Conservation (phyloP, 2,888 invertebrate genomes). For the Trissolcus brochymenae region DNA sequence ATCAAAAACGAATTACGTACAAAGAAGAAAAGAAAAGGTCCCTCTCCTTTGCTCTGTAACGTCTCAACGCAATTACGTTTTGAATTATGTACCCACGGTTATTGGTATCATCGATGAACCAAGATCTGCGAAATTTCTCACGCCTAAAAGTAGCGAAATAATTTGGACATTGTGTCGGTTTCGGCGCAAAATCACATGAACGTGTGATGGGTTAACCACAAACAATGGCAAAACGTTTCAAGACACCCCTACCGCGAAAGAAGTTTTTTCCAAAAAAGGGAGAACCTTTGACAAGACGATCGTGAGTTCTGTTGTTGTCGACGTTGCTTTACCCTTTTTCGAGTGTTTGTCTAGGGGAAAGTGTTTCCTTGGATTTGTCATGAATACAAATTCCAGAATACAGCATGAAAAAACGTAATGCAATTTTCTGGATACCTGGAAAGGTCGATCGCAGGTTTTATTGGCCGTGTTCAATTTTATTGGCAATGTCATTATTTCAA, state of each 20-base stretch:
- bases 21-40: background rate
- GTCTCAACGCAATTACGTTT: slow-evolving; percentile 65
- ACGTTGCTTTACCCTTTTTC: slow-evolving; percentile 35
- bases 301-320: slow-evolving; percentile 27
- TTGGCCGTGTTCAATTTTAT: background rate
- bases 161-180: slow-evolving; percentile 64
- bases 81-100: slow-evolving; percentile 71
- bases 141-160: slow-evolving; percentile 64
- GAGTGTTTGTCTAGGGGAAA: slow-evolving; percentile 22
- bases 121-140: slow-evolving; percentile 67
- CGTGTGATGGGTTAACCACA: slow-evolving; percentile 72
- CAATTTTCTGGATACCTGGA: slow-evolving; percentile 1
- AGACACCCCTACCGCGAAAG: slow-evolving; percentile 39
- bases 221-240: slow-evolving; percentile 65
- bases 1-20: slow-evolving; percentile 68
- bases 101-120: slow-evolving; percentile 59
- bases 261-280: slow-evolving; percentile 24
- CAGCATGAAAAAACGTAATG: slow-evolving; percentile 6
- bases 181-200: slow-evolving; percentile 62
- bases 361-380: slow-evolving; percentile 20
- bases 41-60: slow-evolving; percentile 7
- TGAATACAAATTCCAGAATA: slow-evolving; percentile 6
- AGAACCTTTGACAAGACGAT: slow-evolving; percentile 29
- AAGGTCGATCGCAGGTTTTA: background rate
- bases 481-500: background rate